These are phyloP conservation scores for Cheilosia soror DNA, from an alignment of 2,888 invertebrate genomes.

Conservation along the genomic window DNA sequence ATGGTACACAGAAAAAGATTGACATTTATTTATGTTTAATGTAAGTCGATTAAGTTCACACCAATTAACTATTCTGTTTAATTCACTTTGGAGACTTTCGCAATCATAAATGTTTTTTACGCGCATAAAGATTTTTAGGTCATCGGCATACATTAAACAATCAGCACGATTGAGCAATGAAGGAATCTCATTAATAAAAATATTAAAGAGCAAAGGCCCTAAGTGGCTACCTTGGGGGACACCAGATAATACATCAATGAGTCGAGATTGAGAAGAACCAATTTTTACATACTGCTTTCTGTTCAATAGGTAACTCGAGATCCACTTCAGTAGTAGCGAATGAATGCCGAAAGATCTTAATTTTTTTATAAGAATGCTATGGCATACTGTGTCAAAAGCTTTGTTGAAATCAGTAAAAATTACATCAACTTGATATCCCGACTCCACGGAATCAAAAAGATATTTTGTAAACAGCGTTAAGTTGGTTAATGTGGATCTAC, in stretches of 20 bases:
- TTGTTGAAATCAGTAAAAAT: conserved; percentile 28
- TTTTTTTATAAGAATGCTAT: conserved; percentile 11
- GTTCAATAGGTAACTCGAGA: conserved; percentile 14
- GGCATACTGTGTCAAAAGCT: conserved; percentile 18
- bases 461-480: conserved; percentile 17
- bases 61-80: conserved; percentile 3
- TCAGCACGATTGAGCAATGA: not conserved
- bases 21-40: not conserved
- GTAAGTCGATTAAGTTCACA: not conserved
- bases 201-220: conserved; percentile 25
- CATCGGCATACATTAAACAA: conserved; percentile 22
- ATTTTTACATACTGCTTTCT: conserved; percentile 27
- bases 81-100: conserved; percentile 22
- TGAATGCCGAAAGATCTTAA: conserved; percentile 5
- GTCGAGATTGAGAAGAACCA: conserved; percentile 15
- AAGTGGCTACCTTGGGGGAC: conserved; percentile 38
- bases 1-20: not conserved
- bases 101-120: conserved; percentile 22
- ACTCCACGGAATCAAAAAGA: conserved; percentile 22
- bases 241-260: conserved; percentile 17
- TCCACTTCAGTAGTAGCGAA: conserved; percentile 15
- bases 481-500: conserved; percentile 25
- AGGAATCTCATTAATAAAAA: conserved; percentile 29
- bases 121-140: conserved; percentile 16
- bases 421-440: conserved; percentile 6